A percentile compares a stretch with the other conserved stretches of the same genome.
Conservation (phyloP, 2,113 vertebrate genomes). For the Proterorhinus semilunaris region DNA sequence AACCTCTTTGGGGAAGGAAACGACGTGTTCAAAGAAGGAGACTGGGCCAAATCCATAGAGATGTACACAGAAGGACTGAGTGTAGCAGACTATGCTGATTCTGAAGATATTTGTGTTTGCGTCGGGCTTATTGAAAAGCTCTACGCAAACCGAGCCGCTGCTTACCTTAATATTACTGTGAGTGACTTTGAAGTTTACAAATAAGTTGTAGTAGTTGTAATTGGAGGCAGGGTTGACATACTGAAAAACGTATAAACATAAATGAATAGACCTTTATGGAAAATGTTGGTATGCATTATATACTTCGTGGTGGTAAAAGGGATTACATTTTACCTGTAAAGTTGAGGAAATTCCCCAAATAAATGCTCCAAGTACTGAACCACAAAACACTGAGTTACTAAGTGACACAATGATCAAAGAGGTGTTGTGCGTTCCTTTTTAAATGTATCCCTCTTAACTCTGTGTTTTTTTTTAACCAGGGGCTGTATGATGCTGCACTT, state of each 20-base stretch:
- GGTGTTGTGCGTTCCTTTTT: neutral
- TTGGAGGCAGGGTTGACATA: too few species aligned
- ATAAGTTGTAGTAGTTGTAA: too few species aligned
- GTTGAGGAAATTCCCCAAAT: neutral
- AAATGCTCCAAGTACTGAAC: neutral
- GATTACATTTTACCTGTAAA: neutral
- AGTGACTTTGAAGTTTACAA: conserved; percentile 19
- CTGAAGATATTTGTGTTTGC: conserved; percentile 87
- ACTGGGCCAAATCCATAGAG: conserved; percentile 86
- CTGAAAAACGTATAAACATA: too few species aligned
- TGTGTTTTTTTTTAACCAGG: conserved; percentile 64
- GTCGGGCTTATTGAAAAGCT: conserved; percentile 85
- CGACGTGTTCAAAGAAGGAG: conserved; percentile 86
- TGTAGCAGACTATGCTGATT: conserved; percentile 90
- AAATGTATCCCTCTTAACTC: conserved; percentile 2
- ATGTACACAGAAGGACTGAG: conserved; percentile 92
- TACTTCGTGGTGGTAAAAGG: neutral
- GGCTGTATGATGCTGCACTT: conserved; percentile 85
- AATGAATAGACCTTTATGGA: too few species aligned
- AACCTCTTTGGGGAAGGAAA: conserved; percentile 96
- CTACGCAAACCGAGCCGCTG: conserved; percentile 90
- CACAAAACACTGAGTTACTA: neutral
- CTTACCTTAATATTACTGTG: conserved; percentile 85
- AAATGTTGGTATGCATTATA: too few species aligned
- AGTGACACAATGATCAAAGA: conserved; percentile 9